phyloP scores from a whole-genome alignment of 2,113 vertebrate species.

The Festucalex cinctus region DNA sequence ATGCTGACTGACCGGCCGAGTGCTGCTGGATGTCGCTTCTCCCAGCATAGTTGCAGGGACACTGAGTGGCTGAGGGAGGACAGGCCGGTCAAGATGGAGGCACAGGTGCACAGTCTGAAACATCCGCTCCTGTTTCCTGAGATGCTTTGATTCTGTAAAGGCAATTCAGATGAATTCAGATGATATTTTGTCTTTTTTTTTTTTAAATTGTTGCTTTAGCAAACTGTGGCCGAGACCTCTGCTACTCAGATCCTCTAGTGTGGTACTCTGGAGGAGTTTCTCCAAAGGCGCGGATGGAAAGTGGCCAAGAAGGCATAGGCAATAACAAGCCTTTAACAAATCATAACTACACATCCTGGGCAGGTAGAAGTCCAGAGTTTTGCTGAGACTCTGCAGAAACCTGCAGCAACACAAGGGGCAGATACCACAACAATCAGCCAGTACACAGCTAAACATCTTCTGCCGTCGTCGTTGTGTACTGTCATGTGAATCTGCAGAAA shows the following conservation, averaged over 20 bases:
- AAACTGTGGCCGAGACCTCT: slow-evolving; percentile 64
- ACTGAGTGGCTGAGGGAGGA: slow-evolving; percentile 30
- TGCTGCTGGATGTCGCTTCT: fast-evolving
- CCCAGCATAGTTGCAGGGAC: slow-evolving; percentile 18
- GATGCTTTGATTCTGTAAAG: slow-evolving; percentile 16
- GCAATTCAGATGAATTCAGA: not conserved
- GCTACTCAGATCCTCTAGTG: slow-evolving; percentile 56
- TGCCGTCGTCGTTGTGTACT: not conserved
- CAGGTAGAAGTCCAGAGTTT: slow-evolving; percentile 72
- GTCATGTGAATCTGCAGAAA: too few relatives aligned
- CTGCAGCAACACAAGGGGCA: slow-evolving; percentile 49
- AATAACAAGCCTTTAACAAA: slow-evolving; percentile 71
- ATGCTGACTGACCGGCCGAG: slow-evolving; percentile 1
- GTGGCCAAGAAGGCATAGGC: slow-evolving; percentile 78
- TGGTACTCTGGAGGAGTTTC: slow-evolving; percentile 72
- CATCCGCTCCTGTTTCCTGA: slow-evolving; percentile 46
- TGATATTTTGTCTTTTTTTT: not conserved
- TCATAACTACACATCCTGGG: slow-evolving; percentile 65
- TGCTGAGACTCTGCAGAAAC: slow-evolving; percentile 76
- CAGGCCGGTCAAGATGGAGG: slow-evolving; percentile 76
- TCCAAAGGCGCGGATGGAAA: slow-evolving; percentile 74
- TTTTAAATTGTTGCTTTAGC: not conserved
- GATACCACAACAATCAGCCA: not conserved
- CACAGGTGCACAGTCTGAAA: slow-evolving; percentile 75
- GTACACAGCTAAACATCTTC: not conserved